Evolutionary conservation across 2,888 invertebrate species (phyloP), one percentile per base, ranked within the genome.

Genomic region (Morpho deidamia): DNA sequence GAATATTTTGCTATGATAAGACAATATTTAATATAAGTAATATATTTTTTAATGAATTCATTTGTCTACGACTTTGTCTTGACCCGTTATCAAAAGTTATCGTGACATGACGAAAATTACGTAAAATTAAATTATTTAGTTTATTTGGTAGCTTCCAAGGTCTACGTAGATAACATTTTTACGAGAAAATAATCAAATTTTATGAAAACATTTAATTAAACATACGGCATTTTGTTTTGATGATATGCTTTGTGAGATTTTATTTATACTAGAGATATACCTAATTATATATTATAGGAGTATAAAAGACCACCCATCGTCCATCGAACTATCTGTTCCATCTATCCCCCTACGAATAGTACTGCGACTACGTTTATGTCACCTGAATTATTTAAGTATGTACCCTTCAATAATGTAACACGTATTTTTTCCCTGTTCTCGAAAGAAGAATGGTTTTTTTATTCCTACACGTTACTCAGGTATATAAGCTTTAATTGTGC

Each of bases 81-180:
- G 57, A 58, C 55, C 54, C 34, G 33, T 55, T 59, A 58, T 62
- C 57, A 38, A 11, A 47, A 56, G 53, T 61, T 63, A 65, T 65
- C 60, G 44, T 33, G 54, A 53, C 49, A 57, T 67, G 66, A 66
- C 68, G 65, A 56, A 53, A 66, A 68, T 70, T 67, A 70, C 67
- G 69, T 68, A 63, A 66, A 69, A 58, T 44, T 57, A 56, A 53
- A 55, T 63, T 70, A 59, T 72, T 71, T 67, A 61, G 56, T 49
- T 42, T 35, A 42, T 52, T 59, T 58, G 52, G 47, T 54, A 44
- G 47, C 39, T 44, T 46, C 56, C 67, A 67, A 72, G 71, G 69
- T 62, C 62, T 51, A 45, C 9, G 11, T 40, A 54, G 65, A 67
- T 67, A 67, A 64, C 48, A 45, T 37, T 51, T 51, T 64, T 49